These are phyloP conservation scores for Rhinoderma darwinii DNA, from an alignment of 2,113 vertebrate species.

Conservation along the genomic window DNA sequence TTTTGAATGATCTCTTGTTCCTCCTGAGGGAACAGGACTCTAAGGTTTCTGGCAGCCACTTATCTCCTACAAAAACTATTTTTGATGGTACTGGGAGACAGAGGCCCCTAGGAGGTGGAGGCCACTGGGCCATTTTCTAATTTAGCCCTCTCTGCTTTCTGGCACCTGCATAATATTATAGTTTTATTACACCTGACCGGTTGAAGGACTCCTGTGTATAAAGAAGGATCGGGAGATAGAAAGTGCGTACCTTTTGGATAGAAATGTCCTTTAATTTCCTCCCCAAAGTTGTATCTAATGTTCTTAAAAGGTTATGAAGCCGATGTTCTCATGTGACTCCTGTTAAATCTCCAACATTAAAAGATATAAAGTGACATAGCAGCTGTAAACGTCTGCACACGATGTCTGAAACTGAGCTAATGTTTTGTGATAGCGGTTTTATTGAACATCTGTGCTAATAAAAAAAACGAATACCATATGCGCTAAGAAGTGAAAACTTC, in stretches of 20 bases:
- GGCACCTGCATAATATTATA: no score
- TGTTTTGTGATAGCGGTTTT: slow-evolving; percentile 28
- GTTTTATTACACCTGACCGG: no score
- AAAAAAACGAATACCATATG: slow-evolving; percentile 27
- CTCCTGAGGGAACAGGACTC: no score
- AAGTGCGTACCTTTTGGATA: not conserved
- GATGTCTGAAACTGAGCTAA: slow-evolving; percentile 10
- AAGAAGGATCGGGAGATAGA: not conserved
- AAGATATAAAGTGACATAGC: slow-evolving; percentile 30
- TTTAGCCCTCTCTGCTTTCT: no score
- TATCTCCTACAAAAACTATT: no score
- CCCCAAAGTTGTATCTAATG: not conserved
- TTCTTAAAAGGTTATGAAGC: not conserved
- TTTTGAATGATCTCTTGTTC: no score
- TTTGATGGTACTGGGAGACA: no score
- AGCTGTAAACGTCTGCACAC: not conserved
- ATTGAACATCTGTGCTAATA: slow-evolving; percentile 43
- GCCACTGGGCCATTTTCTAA: no score
- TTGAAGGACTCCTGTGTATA: not conserved
- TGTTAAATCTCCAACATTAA: not conserved
- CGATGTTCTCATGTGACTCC: not conserved
- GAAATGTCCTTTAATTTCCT: slow-evolving; percentile 18
- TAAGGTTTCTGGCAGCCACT: no score
- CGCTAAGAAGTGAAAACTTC: not conserved
- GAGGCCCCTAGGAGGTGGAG: no score